Percentiles rank a stretch among this genome's conserved stretches.
Evolutionary conservation across 1,140 invertebrate species (phyloP).

Genomic region (Dendroctonus valens): DNA sequence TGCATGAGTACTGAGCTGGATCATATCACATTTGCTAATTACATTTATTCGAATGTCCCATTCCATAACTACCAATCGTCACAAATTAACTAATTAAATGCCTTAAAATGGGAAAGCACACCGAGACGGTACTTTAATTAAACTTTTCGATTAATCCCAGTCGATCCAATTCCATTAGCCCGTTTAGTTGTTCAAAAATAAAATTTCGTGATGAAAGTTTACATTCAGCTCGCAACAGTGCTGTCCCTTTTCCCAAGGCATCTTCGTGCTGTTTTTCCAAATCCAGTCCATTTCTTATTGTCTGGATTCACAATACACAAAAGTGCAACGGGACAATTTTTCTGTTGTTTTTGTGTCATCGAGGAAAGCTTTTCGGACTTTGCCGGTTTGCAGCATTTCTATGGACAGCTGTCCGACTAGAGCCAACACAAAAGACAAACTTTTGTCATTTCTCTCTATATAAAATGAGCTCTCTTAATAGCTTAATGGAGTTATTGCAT

Average conservation of each 20-base stretch:
- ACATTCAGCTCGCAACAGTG: no score
- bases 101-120: no score
- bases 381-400: constrained; percentile 1
- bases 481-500: constrained; percentile 15
- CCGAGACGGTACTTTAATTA: not conserved
- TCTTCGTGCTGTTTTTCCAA: no score
- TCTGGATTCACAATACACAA: constrained; percentile 7
- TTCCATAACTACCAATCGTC: no score
- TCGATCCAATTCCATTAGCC: constrained; percentile 3
- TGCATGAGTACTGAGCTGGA: no score
- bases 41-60: no score
- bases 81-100: no score
- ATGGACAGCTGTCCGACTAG: constrained; percentile 15
- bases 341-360: constrained; percentile 11
- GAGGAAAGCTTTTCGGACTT: constrained; percentile 3
- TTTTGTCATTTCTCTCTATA: constrained; percentile 14
- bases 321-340: constrained; percentile 17
- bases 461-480: constrained; percentile 11
- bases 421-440: constrained; percentile 1
- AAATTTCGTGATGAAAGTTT: no score
- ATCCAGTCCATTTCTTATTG: not conserved
- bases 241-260: no score
- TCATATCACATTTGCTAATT: no score
- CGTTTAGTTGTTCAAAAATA: not conserved
- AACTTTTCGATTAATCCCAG: constrained; percentile 4